These are phyloP conservation scores for Eilema caniola DNA, from an alignment of 2,888 invertebrate species.

Conservation along the genomic window DNA sequence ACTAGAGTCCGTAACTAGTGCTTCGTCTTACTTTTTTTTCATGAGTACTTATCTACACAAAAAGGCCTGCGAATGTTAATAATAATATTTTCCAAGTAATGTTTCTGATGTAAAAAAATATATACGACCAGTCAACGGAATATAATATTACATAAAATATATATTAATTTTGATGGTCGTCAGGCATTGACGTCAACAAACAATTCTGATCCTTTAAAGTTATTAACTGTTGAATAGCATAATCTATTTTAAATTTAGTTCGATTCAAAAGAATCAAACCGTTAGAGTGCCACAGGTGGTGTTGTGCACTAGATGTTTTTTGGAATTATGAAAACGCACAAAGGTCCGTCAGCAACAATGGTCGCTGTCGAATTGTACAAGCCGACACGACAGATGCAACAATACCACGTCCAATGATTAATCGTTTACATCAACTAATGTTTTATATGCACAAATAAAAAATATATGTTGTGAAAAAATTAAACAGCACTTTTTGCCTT, in stretches of 20 bases:
- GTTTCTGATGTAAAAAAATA: too few relatives aligned
- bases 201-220: conserved; percentile 30
- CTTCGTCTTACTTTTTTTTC: background rate
- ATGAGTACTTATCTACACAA: background rate
- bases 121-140: background rate
- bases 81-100: too few relatives aligned
- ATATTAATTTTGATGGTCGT: conserved; percentile 2
- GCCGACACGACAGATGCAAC: conserved; percentile 82
- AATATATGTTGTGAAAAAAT: conserved; percentile 60
- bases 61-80: too few relatives aligned
- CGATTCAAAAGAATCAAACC: conserved; percentile 54
- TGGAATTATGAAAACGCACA: conserved; percentile 65
- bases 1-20: background rate
- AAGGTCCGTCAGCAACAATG: conserved; percentile 74
- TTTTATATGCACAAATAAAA: conserved; percentile 78
- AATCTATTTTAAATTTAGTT: conserved; percentile 63
- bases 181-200: conserved; percentile 23
- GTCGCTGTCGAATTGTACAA: conserved; percentile 67
- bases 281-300: conserved; percentile 75
- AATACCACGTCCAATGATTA: conserved; percentile 80
- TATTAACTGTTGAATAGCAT: conserved; percentile 48
- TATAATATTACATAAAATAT: conserved; percentile 5
- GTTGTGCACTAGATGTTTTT: conserved; percentile 60
- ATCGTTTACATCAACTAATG: conserved; percentile 77
- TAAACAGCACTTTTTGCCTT: conserved; percentile 80